Evolutionary conservation across 2,888 invertebrate species (phyloP).

Genomic region (Poecilus cupreus): DNA sequence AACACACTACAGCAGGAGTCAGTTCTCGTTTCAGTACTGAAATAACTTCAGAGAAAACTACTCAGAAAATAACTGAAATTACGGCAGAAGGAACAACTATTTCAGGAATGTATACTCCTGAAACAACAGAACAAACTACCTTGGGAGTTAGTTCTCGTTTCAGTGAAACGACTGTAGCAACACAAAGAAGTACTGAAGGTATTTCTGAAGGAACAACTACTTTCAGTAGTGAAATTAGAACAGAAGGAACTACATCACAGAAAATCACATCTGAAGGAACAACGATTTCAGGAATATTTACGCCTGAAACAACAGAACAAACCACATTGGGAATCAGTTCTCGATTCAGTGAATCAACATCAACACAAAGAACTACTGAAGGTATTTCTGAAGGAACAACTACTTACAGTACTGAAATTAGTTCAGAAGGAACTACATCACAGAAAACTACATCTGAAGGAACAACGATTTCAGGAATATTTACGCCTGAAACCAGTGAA

Average conservation of each 20-base stretch:
- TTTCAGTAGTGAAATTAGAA: slow-evolving; percentile 57
- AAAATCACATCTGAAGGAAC: slow-evolving; percentile 49
- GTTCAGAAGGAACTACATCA: slow-evolving; percentile 47
- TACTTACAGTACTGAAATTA: slow-evolving; percentile 6
- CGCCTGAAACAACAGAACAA: slow-evolving; percentile 6
- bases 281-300: slow-evolving; percentile 55
- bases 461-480: slow-evolving; percentile 43
- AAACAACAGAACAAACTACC: slow-evolving; percentile 43
- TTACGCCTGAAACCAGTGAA: slow-evolving; percentile 31
- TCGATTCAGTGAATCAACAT: slow-evolving; percentile 53
- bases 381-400: slow-evolving; percentile 57
- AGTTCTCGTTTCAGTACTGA: neutral
- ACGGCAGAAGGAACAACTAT: slow-evolving; percentile 51
- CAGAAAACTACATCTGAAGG: slow-evolving; percentile 47
- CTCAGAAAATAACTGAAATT: slow-evolving; percentile 42
- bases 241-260: slow-evolving; percentile 38
- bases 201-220: slow-evolving; percentile 49
- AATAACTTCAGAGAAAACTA: neutral
- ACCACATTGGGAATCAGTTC: slow-evolving; percentile 39
- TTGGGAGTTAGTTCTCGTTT: neutral
- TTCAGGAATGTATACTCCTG: slow-evolving; percentile 41
- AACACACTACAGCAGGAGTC: slow-evolving; percentile 14
- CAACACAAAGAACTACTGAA: slow-evolving; percentile 55
- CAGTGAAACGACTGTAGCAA: neutral
- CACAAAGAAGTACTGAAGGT: neutral